Percentiles rank a stretch among this genome's conserved stretches.
These are phyloP conservation scores for Misgurnus mizolepis DNA, from an alignment of 2,113 vertebrate genomes.

Conservation along the genomic window DNA sequence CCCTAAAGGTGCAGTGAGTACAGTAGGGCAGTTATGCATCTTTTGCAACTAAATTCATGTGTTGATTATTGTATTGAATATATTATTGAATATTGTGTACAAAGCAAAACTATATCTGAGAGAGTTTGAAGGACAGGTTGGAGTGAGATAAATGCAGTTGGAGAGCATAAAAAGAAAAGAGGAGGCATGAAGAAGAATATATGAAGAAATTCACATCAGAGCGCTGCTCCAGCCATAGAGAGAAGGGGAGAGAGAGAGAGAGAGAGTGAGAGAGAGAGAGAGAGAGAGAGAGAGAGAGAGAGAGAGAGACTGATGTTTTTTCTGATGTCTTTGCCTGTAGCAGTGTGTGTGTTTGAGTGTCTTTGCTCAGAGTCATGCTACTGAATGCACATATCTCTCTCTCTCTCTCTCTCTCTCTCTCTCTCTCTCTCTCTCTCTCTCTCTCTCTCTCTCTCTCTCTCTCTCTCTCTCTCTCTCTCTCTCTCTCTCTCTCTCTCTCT, in stretches of 20 bases:
- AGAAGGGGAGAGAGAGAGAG: not conserved
- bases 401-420: not conserved
- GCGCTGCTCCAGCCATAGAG: constrained; percentile 6
- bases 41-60: constrained; percentile 12
- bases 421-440: not conserved
- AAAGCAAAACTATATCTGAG: not conserved
- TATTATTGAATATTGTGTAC: too few relatives aligned
- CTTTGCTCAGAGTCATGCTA: constrained; percentile 19
- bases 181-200: constrained; percentile 23
- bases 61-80: not conserved
- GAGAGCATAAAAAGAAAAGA: constrained; percentile 15
- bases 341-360: constrained; percentile 26
- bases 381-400: constrained; percentile 34
- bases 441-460: constrained; percentile 10
- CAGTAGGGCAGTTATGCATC: not conserved
- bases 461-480: constrained; percentile 5
- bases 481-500: constrained; percentile 7
- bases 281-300: too few relatives aligned
- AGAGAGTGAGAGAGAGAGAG: not conserved
- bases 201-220: constrained; percentile 30
- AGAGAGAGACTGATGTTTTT: not conserved
- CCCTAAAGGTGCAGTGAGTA: not conserved
- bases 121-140: constrained; percentile 11
- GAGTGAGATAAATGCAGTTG: constrained; percentile 38
- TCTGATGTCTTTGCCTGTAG: constrained; percentile 42